Evolutionary conservation across 2,797 vertebrate species (phyloP).

Genomic region (Nannoperca obscura): DNA sequence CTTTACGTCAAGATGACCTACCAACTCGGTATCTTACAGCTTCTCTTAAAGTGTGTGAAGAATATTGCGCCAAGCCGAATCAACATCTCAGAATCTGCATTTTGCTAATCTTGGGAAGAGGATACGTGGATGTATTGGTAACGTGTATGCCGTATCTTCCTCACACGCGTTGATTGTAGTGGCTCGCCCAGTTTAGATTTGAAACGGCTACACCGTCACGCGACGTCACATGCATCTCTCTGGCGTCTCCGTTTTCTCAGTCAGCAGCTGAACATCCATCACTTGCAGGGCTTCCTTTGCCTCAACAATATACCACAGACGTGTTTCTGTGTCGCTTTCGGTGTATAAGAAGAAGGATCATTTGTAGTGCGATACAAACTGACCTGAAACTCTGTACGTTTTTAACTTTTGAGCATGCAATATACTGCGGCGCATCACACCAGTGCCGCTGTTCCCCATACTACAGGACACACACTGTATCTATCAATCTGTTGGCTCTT

Average conservation of each 20-base stretch:
- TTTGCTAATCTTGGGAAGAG: constrained; percentile 20
- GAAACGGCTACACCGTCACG: constrained; percentile 19
- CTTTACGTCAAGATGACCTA: constrained; percentile 47
- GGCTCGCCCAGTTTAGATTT: constrained; percentile 32
- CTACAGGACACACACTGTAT: constrained; percentile 64
- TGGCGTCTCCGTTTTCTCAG: neutral
- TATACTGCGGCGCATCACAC: constrained; percentile 46
- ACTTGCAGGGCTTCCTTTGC: constrained; percentile 41
- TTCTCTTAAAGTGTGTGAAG: constrained; percentile 32
- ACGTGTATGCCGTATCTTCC: constrained; percentile 1
- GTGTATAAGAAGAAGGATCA: constrained; percentile 29
- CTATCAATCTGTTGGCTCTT: constrained; percentile 53
- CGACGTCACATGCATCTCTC: constrained; percentile 5
- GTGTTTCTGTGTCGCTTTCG: constrained; percentile 28
- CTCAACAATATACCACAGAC: constrained; percentile 22
- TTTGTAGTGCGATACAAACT: constrained; percentile 27
- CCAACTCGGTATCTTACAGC: constrained; percentile 42
- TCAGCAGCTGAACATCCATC: constrained; percentile 23
- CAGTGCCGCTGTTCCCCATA: constrained; percentile 47
- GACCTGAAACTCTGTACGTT: constrained; percentile 33
- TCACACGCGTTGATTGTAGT: constrained; percentile 33
- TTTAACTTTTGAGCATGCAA: constrained; percentile 55
- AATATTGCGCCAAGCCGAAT: constrained; percentile 43
- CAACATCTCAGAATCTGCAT: constrained; percentile 19
- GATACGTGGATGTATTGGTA: constrained; percentile 14